Evolutionary conservation across 1,140 invertebrate genomes (phyloP), one percentile per base, ranked within the genome.

Genomic region (Centruroides vittatus): DNA sequence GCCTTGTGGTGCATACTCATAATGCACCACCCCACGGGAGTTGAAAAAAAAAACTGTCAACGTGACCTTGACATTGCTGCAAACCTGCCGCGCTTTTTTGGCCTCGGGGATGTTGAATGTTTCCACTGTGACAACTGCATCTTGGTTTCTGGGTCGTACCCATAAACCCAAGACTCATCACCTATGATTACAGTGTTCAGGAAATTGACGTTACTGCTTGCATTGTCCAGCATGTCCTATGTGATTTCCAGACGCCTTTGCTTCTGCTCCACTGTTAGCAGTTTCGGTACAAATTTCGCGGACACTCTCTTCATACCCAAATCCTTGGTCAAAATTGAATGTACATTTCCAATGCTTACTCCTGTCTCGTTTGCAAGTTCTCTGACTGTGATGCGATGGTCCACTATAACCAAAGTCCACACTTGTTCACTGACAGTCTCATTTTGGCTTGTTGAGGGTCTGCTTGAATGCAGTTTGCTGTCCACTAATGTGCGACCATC

Each of bases 401-500:
- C 60, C 53, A 55, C 5, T n/a, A 47, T 8, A 8, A 59, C 60
- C 57, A 61, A 9, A 59, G n/a, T 6, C 50, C 12, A 41, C 55
- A 64, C 56, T 69, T 64, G 52, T 3, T 59, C 59, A 68, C 62
- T 60, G 49, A 61, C 54, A 35, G 64, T 55, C 13, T 67, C 63
- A 65, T 67, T 69, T 58, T 48, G 55, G 57, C 55, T 57, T 64
- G 61, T 69, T 66, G 64, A 67, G 35, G 57, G 58, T 50, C 59
- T 62, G 58, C 58, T 61, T 35, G 63, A 66, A 62, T 41, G 59
- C 46, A 13, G 34, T 48, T 69, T 55, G 34, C 66, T 66, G n/a
- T 63, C 66, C 65, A 69, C 67, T 59, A 58, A 68, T 59, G 55
- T 67, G 57, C 49, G 47, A 61, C 62, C 63, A 64, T 64, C 56